Evolutionary conservation across 1,140 invertebrate genomes (phyloP).

Genomic region (Bombus turneri): DNA sequence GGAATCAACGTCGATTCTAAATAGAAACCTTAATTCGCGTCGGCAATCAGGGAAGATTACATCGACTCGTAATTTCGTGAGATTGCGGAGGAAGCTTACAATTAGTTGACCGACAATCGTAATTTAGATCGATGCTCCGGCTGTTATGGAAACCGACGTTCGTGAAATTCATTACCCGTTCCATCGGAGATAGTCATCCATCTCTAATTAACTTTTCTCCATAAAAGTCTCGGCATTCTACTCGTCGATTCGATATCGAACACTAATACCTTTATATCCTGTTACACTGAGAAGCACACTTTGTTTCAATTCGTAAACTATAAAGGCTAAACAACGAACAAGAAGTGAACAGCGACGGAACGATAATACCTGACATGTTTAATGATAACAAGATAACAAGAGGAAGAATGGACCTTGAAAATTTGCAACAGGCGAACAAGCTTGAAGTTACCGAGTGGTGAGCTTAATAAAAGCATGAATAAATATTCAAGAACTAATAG

Average conservation of each 20-base stretch:
- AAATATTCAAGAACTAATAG: slow-evolving; percentile 72
- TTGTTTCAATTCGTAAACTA: not conserved
- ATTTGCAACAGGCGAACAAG: slow-evolving; percentile 36
- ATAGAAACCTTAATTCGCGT: slow-evolving; percentile 29
- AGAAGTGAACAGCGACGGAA: not conserved
- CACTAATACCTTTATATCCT: too few species aligned
- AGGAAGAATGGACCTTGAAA: slow-evolving; percentile 24
- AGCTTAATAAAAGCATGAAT: slow-evolving; percentile 72
- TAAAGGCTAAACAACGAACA: too few species aligned
- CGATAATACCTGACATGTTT: slow-evolving; percentile 1
- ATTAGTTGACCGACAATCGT: slow-evolving; percentile 59
- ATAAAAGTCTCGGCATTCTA: not conserved
- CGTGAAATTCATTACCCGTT: slow-evolving; percentile 52
- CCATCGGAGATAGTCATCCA: slow-evolving; percentile 19
- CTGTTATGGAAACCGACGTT: slow-evolving; percentile 50
- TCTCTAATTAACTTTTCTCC: slow-evolving; percentile 26
- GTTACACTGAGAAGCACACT: not conserved
- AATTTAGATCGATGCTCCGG: slow-evolving; percentile 60
- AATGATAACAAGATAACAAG: slow-evolving; percentile 32
- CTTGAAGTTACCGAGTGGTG: slow-evolving; percentile 44
- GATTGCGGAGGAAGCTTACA: slow-evolving; percentile 52
- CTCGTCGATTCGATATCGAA: not conserved
- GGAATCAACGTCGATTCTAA: slow-evolving; percentile 6
- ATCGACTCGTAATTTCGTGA: slow-evolving; percentile 53
- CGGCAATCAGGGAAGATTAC: slow-evolving; percentile 54